These are phyloP conservation scores for Phataginus tricuspis DNA, from an alignment of 2,797 vertebrate species.

Conservation along the genomic window DNA sequence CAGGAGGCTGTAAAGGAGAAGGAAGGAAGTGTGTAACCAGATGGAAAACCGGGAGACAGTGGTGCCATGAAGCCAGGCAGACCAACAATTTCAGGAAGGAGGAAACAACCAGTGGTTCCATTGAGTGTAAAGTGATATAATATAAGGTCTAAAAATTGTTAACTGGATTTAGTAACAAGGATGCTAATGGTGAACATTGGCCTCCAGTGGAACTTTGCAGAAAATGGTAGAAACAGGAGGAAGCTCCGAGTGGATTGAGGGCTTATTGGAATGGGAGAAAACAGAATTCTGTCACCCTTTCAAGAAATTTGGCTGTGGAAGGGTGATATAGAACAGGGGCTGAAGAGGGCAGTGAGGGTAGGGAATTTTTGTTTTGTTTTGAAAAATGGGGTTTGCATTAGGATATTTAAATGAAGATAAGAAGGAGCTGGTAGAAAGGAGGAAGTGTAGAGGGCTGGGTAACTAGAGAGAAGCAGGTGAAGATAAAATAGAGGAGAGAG, in stretches of 20 bases:
- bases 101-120: not conserved
- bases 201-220: not conserved
- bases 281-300: not conserved
- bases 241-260: not conserved
- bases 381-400: not conserved
- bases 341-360: not conserved
- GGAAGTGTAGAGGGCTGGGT: not conserved
- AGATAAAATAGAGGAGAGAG: not conserved
- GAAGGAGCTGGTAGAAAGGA: not conserved
- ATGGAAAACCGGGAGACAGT: not conserved
- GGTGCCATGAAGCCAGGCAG: not conserved
- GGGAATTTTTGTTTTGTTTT: not conserved
- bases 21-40: not conserved
- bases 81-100: not conserved
- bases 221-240: not conserved
- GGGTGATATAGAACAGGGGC: not conserved
- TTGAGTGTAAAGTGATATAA: not conserved
- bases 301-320: not conserved
- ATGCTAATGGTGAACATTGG: not conserved
- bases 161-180: not conserved
- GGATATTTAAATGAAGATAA: constrained; percentile 16
- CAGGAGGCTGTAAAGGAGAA: not conserved
- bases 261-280: not conserved
- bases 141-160: not conserved
- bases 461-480: not conserved